Evolutionary conservation across 2,113 vertebrate species (phyloP).

Genomic region (Setophaga kirtlandii): DNA sequence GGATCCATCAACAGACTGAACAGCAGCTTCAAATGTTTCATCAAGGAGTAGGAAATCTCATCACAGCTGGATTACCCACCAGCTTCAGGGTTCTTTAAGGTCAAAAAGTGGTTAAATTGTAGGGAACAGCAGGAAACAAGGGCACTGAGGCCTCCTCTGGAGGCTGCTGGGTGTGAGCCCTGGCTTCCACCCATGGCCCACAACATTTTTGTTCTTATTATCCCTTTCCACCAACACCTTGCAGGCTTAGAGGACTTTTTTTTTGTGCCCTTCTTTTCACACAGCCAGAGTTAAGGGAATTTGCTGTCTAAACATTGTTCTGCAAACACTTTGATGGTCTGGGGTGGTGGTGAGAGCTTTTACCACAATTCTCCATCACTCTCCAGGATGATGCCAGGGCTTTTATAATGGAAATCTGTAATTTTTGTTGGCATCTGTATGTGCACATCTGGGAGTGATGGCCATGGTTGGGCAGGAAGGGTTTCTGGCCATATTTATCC

Average conservation of each 20-base stretch:
- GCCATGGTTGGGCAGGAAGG: neutral
- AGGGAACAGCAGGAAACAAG: neutral
- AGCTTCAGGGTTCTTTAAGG: neutral
- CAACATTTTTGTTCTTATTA: neutral
- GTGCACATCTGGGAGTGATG: neutral
- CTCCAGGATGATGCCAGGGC: rapidly evolving
- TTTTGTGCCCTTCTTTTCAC: neutral
- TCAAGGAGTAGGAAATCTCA: conserved; percentile 10
- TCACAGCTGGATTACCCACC: conserved; percentile 18
- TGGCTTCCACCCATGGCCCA: neutral
- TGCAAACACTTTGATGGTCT: neutral
- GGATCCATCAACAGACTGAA: neutral
- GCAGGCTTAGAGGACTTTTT: neutral
- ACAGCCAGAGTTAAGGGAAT: neutral
- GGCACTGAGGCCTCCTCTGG: neutral
- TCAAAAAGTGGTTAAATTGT: neutral
- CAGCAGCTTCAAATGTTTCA: conserved; percentile 4
- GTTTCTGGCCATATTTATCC: rapidly evolving
- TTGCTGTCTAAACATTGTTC: neutral
- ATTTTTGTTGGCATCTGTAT: neutral
- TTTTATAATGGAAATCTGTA: neutral
- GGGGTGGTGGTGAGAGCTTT: neutral
- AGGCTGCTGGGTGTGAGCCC: neutral
- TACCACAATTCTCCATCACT: neutral
- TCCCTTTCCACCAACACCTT: neutral